These are phyloP conservation scores for Microplitis deprimator DNA, from an alignment of 2,888 invertebrate species.

Conservation along the genomic window DNA sequence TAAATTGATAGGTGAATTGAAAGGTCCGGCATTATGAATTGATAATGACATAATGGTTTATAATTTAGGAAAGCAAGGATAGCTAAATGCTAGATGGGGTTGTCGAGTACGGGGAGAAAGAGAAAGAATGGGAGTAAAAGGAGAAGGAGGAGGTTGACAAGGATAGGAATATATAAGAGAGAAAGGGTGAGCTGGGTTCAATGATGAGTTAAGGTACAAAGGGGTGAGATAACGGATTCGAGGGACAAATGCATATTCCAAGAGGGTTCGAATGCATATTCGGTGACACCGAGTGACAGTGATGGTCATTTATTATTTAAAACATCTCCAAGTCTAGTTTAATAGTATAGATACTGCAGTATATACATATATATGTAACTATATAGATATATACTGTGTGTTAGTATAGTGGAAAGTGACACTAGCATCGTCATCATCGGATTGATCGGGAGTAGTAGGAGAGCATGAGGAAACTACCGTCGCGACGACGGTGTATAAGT, in stretches of 20 bases:
- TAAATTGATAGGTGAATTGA: slow-evolving; percentile 43
- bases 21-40: slow-evolving; percentile 34
- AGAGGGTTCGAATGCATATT: slow-evolving; percentile 39
- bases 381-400: background rate
- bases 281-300: slow-evolving; percentile 41
- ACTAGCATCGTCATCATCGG: slow-evolving; percentile 13
- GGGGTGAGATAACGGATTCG: slow-evolving; percentile 9
- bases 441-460: slow-evolving; percentile 7
- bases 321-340: background rate
- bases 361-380: slow-evolving; percentile 10
- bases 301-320: slow-evolving; percentile 44
- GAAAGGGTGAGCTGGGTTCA: background rate
- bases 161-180: background rate
- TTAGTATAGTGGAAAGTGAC: background rate
- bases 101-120: too few relatives aligned
- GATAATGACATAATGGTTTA: slow-evolving; percentile 28
- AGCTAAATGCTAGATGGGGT: background rate
- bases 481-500: background rate
- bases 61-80: slow-evolving; percentile 6
- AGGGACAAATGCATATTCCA: slow-evolving; percentile 42
- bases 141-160: background rate
- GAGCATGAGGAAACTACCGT: background rate
- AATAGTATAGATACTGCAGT: background rate
- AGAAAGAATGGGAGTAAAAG: background rate
- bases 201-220: slow-evolving; percentile 8